phyloP scores from a whole-genome alignment of 2,888 invertebrate genomes.

The Synergus gifuensis region DNA sequence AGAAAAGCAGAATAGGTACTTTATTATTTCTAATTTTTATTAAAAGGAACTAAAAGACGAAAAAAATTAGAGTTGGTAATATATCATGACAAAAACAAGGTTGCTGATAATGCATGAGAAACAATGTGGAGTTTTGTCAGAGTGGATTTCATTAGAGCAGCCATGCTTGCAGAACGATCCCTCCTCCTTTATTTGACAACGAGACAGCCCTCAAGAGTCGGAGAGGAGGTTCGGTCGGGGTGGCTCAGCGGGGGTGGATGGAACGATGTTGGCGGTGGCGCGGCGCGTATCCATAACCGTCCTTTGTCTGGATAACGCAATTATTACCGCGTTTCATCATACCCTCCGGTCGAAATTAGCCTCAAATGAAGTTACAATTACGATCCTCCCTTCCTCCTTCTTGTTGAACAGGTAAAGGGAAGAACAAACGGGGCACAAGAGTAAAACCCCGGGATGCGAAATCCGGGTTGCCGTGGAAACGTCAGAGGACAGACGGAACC shows the following conservation, averaged over 20 bases:
- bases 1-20: too few relatives aligned
- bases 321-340: constrained; percentile 78
- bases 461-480: constrained; percentile 77
- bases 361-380: constrained; percentile 78
- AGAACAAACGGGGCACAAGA: constrained; percentile 53
- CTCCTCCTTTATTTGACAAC: constrained; percentile 64
- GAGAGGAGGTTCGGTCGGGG: constrained; percentile 63
- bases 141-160: constrained; percentile 72
- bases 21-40: neutral
- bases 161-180: constrained; percentile 72
- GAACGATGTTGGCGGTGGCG: constrained; percentile 46
- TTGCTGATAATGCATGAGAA: neutral
- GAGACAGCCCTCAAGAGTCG: constrained; percentile 67
- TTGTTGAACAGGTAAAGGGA: constrained; percentile 50
- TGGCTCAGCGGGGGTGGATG: constrained; percentile 59
- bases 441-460: constrained; percentile 65
- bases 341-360: constrained; percentile 76
- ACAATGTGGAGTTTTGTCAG: constrained; percentile 52
- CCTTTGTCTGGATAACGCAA: constrained; percentile 77
- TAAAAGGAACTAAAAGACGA: neutral
- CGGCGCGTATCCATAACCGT: constrained; percentile 77
- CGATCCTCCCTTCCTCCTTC: constrained; percentile 59
- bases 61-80: neutral
- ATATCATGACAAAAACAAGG: neutral
- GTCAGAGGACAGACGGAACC: constrained; percentile 78